Conservation (phyloP, 2,888 invertebrate species). For the Micoletzkya japonica region DNA sequence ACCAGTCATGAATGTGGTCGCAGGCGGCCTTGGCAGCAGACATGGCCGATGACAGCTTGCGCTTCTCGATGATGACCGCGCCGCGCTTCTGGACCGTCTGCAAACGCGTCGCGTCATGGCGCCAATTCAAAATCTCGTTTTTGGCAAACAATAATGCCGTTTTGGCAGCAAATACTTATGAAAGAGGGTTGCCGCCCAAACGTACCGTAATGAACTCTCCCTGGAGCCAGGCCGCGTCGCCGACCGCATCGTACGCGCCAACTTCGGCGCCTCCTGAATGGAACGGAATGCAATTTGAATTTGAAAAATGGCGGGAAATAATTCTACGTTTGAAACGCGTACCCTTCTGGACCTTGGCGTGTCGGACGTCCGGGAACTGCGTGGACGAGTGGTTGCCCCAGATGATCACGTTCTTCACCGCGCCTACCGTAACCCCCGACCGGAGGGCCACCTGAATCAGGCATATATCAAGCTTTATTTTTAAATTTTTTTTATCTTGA, state of each 20-base stretch:
- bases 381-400: conserved; percentile 99
- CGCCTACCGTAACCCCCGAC: conserved; percentile 69
- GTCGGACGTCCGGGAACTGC: conserved; percentile 88
- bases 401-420: conserved; percentile 87
- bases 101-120: conserved; percentile 20
- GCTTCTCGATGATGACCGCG: conserved; percentile 91
- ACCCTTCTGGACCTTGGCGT: conserved; percentile 64
- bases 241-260: conserved; percentile 70
- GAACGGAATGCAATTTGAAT: background rate
- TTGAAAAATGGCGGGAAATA: no score
- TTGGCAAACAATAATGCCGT: no score
- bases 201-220: conserved; percentile 77
- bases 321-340: background rate
- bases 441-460: conserved; percentile 66
- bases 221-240: conserved; percentile 81
- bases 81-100: conserved; percentile 93
- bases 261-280: conserved; percentile 45
- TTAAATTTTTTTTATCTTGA: background rate
- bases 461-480: background rate
- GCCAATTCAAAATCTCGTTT: no score
- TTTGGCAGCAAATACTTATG: no score
- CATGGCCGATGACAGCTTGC: conserved; percentile 97
- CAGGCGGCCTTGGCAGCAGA: conserved; percentile 98
- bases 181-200: no score
- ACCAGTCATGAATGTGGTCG: conserved; percentile 97